A percentile compares a stretch with the other conserved stretches of the same genome.
Evolutionary conservation across 2,888 invertebrate species (phyloP).

Genomic region (Perizoma affinitatum): DNA sequence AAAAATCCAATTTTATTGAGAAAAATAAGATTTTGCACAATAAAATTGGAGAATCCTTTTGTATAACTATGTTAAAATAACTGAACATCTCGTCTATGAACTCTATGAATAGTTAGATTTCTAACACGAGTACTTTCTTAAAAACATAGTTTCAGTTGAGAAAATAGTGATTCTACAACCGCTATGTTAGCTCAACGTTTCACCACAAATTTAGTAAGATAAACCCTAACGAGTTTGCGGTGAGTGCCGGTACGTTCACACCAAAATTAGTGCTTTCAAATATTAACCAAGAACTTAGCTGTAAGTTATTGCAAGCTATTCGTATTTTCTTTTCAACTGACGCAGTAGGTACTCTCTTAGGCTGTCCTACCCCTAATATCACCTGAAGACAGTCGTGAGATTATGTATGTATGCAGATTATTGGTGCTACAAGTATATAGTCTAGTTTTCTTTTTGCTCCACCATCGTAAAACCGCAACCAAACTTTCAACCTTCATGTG

Average conservation of each 20-base stretch:
- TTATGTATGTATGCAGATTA: no score
- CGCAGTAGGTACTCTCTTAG: no score
- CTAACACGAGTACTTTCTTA: conserved; percentile 6
- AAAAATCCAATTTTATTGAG: not conserved
- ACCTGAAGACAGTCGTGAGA: no score
- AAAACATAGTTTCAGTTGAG: conserved; percentile 11
- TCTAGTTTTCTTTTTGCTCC: no score
- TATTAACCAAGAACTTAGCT: conserved; percentile 16
- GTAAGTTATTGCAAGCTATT: conserved; percentile 5
- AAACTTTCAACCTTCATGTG: conserved; percentile 6
- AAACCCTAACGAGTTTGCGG: conserved; percentile 25
- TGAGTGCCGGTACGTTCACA: conserved; percentile 9
- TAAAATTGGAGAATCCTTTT: conserved; percentile 8
- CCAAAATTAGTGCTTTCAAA: conserved; percentile 24
- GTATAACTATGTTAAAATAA: not conserved
- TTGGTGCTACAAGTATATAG: no score
- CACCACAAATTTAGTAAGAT: conserved; percentile 25
- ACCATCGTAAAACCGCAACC: conserved; percentile 5
- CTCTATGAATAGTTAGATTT: conserved; percentile 5
- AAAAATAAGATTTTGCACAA: conserved; percentile 1
- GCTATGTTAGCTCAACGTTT: conserved; percentile 18
- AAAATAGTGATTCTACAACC: conserved; percentile 14
- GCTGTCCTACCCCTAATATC: no score
- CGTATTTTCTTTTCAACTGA: not conserved
- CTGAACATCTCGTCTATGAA: conserved; percentile 6